These are phyloP conservation scores for Galeruca laticollis DNA, from an alignment of 2,888 invertebrate genomes.

Conservation along the genomic window DNA sequence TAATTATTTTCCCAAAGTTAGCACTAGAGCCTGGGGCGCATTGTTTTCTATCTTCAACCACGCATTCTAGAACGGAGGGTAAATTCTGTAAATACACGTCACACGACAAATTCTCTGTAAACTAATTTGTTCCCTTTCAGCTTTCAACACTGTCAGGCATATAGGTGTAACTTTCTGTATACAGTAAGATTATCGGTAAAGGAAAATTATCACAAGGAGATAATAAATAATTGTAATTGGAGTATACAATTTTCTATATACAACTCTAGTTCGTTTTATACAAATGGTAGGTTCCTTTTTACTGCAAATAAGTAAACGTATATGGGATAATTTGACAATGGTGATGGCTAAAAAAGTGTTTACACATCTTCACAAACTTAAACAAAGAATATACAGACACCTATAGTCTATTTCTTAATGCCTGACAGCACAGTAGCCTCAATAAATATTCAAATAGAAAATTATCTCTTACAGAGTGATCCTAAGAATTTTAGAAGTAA, in stretches of 20 bases:
- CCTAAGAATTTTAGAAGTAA: no score
- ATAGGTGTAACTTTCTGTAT: slow-evolving; percentile 2
- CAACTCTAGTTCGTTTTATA: not conserved
- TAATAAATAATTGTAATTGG: not conserved
- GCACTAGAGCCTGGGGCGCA: slow-evolving; percentile 2
- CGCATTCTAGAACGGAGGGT: slow-evolving; percentile 12
- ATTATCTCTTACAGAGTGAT: no score
- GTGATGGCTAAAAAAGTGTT: no score
- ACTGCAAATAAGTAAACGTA: no score
- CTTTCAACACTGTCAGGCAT: not conserved
- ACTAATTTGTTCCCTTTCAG: slow-evolving; percentile 40
- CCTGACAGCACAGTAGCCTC: no score
- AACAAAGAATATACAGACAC: no score
- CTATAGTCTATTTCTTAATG: no score
- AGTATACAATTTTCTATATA: not conserved
- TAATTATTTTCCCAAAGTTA: slow-evolving; percentile 17
- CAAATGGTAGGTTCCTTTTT: no score
- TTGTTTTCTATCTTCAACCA: slow-evolving; percentile 7
- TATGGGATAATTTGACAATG: no score
- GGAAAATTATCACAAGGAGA: not conserved
- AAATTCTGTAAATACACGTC: slow-evolving; percentile 35
- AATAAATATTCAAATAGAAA: no score
- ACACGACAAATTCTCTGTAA: slow-evolving; percentile 37
- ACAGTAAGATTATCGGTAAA: not conserved
- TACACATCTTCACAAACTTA: no score